phyloP scores from a whole-genome alignment of 2,797 vertebrate genomes.

The Galago senegalensis region DNA sequence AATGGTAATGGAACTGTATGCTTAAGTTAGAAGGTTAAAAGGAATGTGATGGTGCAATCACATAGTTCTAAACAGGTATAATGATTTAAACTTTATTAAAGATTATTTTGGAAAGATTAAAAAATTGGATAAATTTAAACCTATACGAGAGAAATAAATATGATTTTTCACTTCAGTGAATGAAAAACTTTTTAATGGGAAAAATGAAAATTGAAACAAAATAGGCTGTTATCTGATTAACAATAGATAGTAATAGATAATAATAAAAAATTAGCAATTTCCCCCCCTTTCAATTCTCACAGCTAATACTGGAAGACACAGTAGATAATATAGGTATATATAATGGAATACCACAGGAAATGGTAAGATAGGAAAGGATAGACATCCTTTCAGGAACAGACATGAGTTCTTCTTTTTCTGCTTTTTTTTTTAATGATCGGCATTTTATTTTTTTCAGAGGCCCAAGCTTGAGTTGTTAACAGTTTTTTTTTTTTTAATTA shows the following conservation, averaged over 20 bases:
- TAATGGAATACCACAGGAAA: neutral
- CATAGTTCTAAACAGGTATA: conserved; percentile 23
- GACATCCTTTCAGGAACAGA: neutral
- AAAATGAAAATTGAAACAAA: neutral
- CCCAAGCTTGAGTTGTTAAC: too few relatives aligned
- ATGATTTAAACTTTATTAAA: conserved; percentile 17
- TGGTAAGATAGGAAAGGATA: neutral
- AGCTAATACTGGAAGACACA: neutral
- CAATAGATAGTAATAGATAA: neutral
- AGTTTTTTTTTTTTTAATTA: too few relatives aligned
- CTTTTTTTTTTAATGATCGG: too few relatives aligned
- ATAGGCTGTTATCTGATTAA: neutral
- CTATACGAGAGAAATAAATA: neutral
- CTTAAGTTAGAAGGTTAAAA: neutral
- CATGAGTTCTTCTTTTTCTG: neutral
- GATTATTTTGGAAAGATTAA: neutral
- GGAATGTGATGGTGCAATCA: neutral
- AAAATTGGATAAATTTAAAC: neutral
- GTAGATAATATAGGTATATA: neutral
- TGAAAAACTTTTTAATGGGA: neutral
- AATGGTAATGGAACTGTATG: neutral
- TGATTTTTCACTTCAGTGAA: neutral
- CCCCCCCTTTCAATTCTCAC: conserved; percentile 5
- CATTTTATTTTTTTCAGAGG: too few relatives aligned
- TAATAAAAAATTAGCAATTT: neutral